Evolutionary conservation across 2,113 vertebrate species (phyloP).

Genomic region (Amazona vittata): DNA sequence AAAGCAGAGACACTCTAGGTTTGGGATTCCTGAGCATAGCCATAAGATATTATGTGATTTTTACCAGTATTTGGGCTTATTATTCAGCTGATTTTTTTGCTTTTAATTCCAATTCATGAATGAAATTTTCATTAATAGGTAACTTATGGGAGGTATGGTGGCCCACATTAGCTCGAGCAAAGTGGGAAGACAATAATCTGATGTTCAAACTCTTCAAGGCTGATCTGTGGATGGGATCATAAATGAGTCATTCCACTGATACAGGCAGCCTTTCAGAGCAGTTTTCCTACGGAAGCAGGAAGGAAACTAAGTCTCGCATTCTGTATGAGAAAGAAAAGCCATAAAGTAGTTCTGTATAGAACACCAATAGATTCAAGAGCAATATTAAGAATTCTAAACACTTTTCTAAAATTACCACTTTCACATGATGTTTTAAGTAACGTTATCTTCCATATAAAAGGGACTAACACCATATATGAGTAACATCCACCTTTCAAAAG

Average conservation of each 20-base stretch:
- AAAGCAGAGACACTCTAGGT: background rate
- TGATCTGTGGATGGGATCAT: background rate
- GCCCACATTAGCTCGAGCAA: background rate
- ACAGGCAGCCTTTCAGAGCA: background rate
- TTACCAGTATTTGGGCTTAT: background rate
- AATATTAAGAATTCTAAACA: background rate
- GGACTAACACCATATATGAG: background rate
- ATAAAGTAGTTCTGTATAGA: background rate
- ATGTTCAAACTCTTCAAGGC: background rate
- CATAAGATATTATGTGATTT: background rate
- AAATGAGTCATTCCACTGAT: background rate
- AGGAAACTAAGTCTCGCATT: background rate
- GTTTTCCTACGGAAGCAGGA: background rate
- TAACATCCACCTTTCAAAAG: background rate
- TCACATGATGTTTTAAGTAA: background rate
- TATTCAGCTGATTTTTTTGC: background rate
- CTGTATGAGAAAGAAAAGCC: background rate
- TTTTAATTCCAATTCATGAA: background rate
- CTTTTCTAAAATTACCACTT: background rate
- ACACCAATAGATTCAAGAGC: background rate
- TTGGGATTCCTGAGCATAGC: background rate
- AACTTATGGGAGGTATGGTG: background rate
- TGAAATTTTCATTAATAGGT: background rate
- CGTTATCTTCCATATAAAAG: background rate
- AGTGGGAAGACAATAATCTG: background rate